Percentiles rank a stretch among this genome's conserved stretches.
Evolutionary conservation across 2,888 invertebrate species (phyloP).

Genomic region (Cancer borealis): DNA sequence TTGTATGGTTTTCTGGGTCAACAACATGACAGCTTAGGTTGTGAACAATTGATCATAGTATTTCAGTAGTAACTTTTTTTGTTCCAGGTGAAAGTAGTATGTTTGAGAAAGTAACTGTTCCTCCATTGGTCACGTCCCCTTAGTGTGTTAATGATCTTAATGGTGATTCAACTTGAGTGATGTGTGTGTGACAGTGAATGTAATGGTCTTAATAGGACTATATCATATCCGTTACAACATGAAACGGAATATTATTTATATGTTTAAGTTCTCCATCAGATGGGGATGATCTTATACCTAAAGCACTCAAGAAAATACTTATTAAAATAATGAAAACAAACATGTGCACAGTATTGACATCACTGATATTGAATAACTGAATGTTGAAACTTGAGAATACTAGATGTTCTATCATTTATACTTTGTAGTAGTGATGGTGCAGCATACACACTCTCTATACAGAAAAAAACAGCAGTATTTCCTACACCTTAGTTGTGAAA

Average conservation of each 20-base stretch:
- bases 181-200: not conserved
- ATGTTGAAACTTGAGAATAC: not conserved
- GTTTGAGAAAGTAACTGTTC: not conserved
- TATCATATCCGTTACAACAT: not conserved
- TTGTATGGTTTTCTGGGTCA: not conserved
- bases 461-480: not conserved
- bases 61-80: not conserved
- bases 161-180: not conserved
- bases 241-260: not conserved
- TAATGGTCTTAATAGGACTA: not conserved
- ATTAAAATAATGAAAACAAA: not conserved
- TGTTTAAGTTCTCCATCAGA: not conserved
- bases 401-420: not conserved
- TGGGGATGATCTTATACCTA: not conserved
- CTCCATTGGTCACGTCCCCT: not conserved
- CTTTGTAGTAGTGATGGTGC: not conserved
- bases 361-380: not conserved
- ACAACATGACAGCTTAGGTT: not conserved
- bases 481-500: not conserved
- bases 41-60: not conserved
- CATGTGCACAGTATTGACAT: not conserved
- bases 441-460: not conserved
- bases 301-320: not conserved
- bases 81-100: not conserved
- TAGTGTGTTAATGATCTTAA: not conserved